phyloP scores from a whole-genome alignment of 2,113 vertebrate species.

The Corythornis madagascariensis region DNA sequence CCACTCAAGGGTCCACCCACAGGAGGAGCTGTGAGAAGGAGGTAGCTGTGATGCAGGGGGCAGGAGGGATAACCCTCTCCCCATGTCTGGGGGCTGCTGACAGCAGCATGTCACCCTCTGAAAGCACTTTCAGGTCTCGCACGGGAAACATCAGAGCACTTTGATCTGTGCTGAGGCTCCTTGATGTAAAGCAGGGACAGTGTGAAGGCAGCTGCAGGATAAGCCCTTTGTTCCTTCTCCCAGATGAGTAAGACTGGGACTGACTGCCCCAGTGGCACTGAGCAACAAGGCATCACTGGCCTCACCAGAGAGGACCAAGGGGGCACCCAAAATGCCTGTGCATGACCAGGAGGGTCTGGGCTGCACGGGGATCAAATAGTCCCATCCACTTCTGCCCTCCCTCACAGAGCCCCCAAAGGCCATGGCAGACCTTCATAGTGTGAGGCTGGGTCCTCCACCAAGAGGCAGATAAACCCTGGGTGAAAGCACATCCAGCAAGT shows the following conservation, averaged over 20 bases:
- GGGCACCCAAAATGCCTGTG: accelerated
- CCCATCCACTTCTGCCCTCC: background rate
- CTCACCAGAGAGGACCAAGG: accelerated
- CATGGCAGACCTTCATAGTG: accelerated
- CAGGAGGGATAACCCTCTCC: background rate
- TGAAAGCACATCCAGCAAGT: accelerated
- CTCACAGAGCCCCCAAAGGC: background rate
- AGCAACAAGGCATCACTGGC: background rate
- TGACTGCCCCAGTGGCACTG: background rate
- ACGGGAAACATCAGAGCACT: background rate
- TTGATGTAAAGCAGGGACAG: background rate
- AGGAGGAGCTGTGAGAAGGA: accelerated
- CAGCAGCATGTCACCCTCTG: background rate
- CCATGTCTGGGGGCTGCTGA: accelerated
- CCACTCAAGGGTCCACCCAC: accelerated
- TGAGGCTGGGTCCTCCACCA: background rate
- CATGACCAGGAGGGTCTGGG: background rate
- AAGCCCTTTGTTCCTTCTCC: accelerated
- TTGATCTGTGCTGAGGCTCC: background rate
- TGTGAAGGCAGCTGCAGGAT: background rate
- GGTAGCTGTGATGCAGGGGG: background rate
- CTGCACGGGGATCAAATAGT: background rate
- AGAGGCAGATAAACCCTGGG: background rate
- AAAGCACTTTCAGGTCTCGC: background rate
- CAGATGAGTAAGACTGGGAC: accelerated